Conservation (phyloP, 2,113 vertebrate genomes). For the Micromys minutus region DNA sequence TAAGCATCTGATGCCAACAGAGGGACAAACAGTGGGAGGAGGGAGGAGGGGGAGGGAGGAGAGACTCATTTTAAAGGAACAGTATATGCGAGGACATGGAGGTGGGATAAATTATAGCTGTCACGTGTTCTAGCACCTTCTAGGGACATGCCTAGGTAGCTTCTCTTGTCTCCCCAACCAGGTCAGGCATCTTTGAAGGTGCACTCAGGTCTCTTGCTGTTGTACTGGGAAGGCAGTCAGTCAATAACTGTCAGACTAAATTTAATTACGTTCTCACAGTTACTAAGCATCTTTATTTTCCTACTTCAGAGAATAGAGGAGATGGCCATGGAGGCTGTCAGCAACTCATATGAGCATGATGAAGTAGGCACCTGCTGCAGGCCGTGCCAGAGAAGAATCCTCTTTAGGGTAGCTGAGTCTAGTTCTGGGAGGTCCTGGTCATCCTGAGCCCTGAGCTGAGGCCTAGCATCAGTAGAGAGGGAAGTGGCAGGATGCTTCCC, state of each 20-base stretch:
- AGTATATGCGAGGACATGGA: neutral
- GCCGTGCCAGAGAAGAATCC: neutral
- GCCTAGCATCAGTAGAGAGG: neutral
- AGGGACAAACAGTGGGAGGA: neutral
- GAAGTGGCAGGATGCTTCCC: neutral
- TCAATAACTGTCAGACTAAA: neutral
- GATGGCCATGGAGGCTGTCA: neutral
- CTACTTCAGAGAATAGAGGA: slow-evolving; percentile 2
- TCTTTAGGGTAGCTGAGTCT: neutral
- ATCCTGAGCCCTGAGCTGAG: neutral
- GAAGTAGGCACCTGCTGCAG: neutral
- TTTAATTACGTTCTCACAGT: neutral
- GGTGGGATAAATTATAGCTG: neutral
- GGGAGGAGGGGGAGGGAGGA: neutral
- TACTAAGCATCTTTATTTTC: neutral
- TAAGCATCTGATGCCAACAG: neutral
- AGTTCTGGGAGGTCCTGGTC: neutral
- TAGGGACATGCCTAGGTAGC: neutral
- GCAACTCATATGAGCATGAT: neutral
- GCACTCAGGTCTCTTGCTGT: neutral
- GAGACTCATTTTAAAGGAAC: neutral
- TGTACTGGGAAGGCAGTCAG: neutral
- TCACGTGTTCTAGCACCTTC: neutral
- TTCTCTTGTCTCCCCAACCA: neutral
- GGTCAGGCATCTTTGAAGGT: neutral